phyloP scores from a whole-genome alignment of 2,797 vertebrate genomes.

The Rhyacichthys aspro region DNA sequence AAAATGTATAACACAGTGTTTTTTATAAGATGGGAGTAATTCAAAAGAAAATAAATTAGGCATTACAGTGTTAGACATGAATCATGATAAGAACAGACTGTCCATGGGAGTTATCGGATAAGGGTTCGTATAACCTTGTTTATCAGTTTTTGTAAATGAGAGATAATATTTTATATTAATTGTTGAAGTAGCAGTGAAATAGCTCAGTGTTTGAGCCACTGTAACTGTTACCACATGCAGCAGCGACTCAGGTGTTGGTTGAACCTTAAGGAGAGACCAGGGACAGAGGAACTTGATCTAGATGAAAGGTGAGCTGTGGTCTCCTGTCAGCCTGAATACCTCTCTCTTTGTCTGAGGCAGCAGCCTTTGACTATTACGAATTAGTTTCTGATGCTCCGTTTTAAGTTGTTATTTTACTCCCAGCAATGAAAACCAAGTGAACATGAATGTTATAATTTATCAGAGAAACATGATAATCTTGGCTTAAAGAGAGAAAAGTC shows the following conservation, averaged over 20 bases:
- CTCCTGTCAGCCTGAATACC: constrained; percentile 17
- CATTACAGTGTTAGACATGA: too few species aligned
- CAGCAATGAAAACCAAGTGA: background rate
- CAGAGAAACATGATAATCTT: too few species aligned
- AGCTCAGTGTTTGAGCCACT: constrained; percentile 23
- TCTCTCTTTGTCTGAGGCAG: constrained; percentile 29
- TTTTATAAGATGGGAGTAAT: too few species aligned
- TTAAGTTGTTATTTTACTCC: too few species aligned
- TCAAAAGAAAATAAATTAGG: too few species aligned
- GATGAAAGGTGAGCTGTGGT: constrained; percentile 60
- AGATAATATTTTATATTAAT: constrained; percentile 26
- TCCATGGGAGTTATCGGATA: too few species aligned
- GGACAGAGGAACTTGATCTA: constrained; percentile 64
- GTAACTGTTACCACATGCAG: constrained; percentile 31
- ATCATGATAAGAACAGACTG: too few species aligned
- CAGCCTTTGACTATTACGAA: constrained; percentile 16
- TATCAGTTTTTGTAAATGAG: constrained; percentile 18
- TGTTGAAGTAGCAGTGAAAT: constrained; percentile 14
- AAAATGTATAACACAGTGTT: too few species aligned
- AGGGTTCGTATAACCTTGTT: constrained; percentile 3
- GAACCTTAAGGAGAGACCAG: constrained; percentile 52
- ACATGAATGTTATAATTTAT: constrained; percentile 31
- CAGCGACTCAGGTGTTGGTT: constrained; percentile 56
- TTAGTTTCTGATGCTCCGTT: constrained; percentile 2
- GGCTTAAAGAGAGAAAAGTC: too few species aligned